These are phyloP conservation scores for Syrista parreyssii DNA, from an alignment of 2,888 invertebrate genomes.

Conservation along the genomic window DNA sequence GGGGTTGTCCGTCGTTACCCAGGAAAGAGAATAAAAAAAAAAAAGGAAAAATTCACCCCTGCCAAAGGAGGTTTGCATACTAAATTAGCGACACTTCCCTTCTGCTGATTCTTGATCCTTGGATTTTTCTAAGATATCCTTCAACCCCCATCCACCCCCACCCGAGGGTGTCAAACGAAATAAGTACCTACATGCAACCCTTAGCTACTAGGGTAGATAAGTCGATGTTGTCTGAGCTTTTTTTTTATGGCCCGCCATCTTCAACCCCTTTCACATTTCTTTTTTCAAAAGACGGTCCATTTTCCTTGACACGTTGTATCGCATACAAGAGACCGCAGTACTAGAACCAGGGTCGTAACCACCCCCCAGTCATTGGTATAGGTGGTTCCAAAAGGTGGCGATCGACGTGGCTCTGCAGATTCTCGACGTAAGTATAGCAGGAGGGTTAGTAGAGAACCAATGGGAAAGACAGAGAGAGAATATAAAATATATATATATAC, in stretches of 20 bases:
- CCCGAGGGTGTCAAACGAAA: background rate
- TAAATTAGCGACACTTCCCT: background rate
- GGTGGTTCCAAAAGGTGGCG: background rate
- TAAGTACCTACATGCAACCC: background rate
- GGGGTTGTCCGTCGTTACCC: constrained; percentile 18
- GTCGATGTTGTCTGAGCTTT: constrained; percentile 21
- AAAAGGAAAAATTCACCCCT: constrained; percentile 17
- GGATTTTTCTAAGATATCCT: background rate
- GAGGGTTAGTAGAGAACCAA: constrained; percentile 3
- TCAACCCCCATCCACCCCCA: background rate
- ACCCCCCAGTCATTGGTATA: background rate
- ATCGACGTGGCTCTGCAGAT: background rate
- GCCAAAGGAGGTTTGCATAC: background rate
- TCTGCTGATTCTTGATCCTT: background rate
- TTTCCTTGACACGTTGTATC: constrained; percentile 25
- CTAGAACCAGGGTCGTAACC: background rate
- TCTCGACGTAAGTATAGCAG: background rate
- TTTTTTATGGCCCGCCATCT: constrained; percentile 43
- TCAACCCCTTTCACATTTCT: constrained; percentile 43
- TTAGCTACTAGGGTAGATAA: background rate
- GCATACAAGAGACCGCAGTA: constrained; percentile 15
- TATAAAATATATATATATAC: background rate
- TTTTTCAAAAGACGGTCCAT: constrained; percentile 21
- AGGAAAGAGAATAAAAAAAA: constrained; percentile 26
- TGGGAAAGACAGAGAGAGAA: constrained; percentile 1